Conservation (phyloP, 2,113 vertebrate genomes). For the Neomonachus schauinslandi region DNA sequence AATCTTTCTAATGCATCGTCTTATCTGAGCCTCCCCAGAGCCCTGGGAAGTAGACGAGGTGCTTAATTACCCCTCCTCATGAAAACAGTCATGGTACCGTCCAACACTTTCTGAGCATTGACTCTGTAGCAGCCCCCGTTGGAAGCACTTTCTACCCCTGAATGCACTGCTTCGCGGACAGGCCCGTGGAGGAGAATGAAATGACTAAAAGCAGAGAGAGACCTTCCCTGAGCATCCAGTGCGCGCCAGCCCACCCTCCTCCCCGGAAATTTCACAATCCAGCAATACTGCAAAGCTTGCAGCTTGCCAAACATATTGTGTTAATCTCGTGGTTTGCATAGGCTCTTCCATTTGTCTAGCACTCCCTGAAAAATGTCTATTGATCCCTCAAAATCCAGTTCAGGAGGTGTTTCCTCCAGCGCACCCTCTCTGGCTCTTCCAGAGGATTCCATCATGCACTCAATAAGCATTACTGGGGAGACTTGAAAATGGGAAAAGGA, state of each 20-base stretch:
- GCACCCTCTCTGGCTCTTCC: neutral
- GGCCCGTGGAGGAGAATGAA: neutral
- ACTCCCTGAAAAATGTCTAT: neutral
- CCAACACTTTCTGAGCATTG: accelerated
- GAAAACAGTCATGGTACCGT: accelerated
- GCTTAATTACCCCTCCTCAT: neutral
- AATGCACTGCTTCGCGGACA: accelerated
- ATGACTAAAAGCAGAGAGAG: neutral
- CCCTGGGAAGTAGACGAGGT: neutral
- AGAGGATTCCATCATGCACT: accelerated
- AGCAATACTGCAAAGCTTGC: neutral
- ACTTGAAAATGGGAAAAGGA: neutral
- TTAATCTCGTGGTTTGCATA: neutral
- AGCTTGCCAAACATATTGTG: neutral
- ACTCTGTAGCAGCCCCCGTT: neutral
- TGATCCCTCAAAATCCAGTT: neutral
- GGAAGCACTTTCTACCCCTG: neutral
- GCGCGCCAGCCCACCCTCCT: neutral
- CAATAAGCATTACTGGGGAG: neutral
- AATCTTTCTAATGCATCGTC: neutral
- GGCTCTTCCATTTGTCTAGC: neutral
- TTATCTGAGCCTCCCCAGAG: neutral
- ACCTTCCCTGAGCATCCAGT: accelerated
- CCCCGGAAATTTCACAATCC: neutral
- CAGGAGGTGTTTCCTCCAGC: accelerated